Evolutionary conservation across 1,140 invertebrate species (phyloP), one percentile per base, ranked within the genome.

Genomic region (Aphelenchoides besseyi): DNA sequence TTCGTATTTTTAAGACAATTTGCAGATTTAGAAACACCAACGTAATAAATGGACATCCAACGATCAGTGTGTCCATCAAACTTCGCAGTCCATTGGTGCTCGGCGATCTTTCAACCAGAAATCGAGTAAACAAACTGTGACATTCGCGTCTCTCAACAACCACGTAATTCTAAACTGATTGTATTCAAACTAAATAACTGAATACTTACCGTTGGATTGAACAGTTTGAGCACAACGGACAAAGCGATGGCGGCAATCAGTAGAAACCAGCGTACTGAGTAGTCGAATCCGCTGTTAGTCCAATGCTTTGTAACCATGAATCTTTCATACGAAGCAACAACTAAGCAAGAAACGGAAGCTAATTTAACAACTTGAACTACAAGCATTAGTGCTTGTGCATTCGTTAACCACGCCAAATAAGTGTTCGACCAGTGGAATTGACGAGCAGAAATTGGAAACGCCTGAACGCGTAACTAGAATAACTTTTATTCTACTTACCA

Each of bases 21-120:
- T 80, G 79, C 16, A 79, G 82, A 71, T 83, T 83, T 2, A 83
- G 71, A 57, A 82, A 84, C n/a, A 83, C 76, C 2, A 83, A 48
- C 18, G 82, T 82, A 36, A 76, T 66, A 63, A 83, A 82, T 9
- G 81, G 81, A 28, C 82, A 32, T 29, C 70, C 69, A 16, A 83
- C 82, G 61, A 78, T 76, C 0, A 82, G 29, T 18, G 79, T 68
- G 48, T 82, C 74, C 1, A 83, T 41, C 29, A 84, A 74, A 29
- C 71, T 71, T 16, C 71, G 48, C 26, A 80, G 52, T 53, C 68
- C 72, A 54, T 78, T 55, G 16, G 29, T 41, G 5, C 33, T 36
- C 9, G 54, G 54, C 3, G 70, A 28, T 64, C 64, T 70, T 29
- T 54, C 77, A 33, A 73, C 64, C 5, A 32, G 32, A n/a, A 68